These are phyloP conservation scores for Cyphomyrus plagiostoma DNA, from an alignment of 2,113 vertebrate genomes.

Conservation along the genomic window DNA sequence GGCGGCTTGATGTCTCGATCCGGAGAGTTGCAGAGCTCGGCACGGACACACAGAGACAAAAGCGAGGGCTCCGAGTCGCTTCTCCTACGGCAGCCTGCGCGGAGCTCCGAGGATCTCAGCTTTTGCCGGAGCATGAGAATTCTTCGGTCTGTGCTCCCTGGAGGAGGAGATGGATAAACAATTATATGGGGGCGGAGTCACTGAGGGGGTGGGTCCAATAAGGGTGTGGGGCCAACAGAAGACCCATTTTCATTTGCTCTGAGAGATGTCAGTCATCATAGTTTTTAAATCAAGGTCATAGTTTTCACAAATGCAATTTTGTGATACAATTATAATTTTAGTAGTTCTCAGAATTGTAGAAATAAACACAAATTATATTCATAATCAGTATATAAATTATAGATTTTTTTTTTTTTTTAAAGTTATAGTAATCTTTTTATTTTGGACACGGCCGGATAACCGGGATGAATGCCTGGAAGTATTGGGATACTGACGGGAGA, in stretches of 20 bases:
- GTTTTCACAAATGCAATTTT: not conserved
- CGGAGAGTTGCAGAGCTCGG: not conserved
- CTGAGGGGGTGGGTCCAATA: not conserved
- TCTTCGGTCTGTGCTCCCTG: not conserved
- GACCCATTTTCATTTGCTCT: not conserved
- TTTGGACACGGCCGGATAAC: not conserved
- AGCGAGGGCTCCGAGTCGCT: not conserved
- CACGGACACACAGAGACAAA: not conserved
- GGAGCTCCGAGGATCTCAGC: not conserved
- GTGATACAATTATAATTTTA: not conserved
- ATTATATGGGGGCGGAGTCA: not conserved
- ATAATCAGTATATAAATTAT: not conserved
- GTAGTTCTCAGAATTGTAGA: not conserved
- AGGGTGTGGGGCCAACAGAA: not conserved
- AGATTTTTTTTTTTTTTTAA: not conserved
- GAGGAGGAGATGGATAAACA: not conserved
- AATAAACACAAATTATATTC: not conserved
- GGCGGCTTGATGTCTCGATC: not conserved
- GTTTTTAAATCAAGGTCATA: not conserved
- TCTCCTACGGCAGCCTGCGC: not conserved
- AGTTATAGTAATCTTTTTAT: not conserved
- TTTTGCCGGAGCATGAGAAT: not conserved
- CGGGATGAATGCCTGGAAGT: not conserved
- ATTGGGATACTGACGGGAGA: not conserved
- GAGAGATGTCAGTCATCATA: not conserved